Conservation (phyloP, 2,113 vertebrate genomes). For the Calonectris borealis region DNA sequence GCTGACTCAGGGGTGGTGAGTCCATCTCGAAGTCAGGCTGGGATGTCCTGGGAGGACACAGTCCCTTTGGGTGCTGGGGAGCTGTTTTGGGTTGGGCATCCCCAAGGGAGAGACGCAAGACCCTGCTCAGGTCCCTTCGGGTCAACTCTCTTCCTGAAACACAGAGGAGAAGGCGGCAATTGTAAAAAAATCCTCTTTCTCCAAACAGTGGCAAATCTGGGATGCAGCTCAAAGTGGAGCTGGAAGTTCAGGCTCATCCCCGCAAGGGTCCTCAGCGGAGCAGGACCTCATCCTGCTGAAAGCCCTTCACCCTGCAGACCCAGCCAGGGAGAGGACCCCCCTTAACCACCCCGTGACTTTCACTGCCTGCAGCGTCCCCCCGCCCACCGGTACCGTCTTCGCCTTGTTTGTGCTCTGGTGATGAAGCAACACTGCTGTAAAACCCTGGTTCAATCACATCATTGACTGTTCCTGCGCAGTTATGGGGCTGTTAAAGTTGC, state of each 20-base stretch:
- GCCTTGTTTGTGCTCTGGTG: rapidly evolving
- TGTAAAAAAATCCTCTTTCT: not conserved
- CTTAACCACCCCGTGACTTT: not conserved
- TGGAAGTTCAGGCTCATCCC: not conserved
- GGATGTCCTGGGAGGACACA: not conserved
- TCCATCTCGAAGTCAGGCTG: not conserved
- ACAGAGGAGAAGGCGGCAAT: not conserved
- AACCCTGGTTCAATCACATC: not conserved
- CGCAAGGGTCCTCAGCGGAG: not conserved
- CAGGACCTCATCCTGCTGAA: not conserved
- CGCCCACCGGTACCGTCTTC: rapidly evolving
- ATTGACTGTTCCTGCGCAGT: not conserved
- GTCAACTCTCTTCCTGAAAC: not conserved
- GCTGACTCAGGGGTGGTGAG: not conserved
- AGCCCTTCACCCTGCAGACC: not conserved
- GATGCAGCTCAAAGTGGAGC: not conserved
- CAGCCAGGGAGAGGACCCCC: not conserved
- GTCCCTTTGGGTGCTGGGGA: not conserved
- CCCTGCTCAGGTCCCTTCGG: not conserved
- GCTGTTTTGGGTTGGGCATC: not conserved
- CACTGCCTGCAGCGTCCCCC: not conserved
- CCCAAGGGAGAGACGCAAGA: not conserved
- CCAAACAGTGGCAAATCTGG: not conserved
- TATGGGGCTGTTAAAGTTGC: not conserved
- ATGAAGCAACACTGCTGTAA: not conserved